phyloP scores from a whole-genome alignment of 2,797 vertebrate species.

The Platyrinchus mystaceus region DNA sequence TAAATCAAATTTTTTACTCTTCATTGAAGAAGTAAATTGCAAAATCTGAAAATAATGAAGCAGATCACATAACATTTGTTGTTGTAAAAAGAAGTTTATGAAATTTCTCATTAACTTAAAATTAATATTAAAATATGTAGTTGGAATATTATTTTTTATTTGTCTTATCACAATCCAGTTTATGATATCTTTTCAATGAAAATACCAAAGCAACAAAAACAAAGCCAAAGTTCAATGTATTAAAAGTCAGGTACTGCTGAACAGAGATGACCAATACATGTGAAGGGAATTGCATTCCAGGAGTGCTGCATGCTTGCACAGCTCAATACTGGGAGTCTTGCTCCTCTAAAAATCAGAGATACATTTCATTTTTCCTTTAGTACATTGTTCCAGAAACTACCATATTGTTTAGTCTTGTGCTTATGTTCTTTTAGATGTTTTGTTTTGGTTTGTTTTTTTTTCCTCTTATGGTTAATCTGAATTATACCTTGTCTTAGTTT shows the following conservation, averaged over 20 bases:
- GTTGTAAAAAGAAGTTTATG: not conserved
- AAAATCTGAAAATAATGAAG: constrained; percentile 9
- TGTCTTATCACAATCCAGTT: not conserved
- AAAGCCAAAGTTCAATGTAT: not conserved
- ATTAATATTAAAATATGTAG: not conserved
- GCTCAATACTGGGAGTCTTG: not conserved
- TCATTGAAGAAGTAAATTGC: constrained; percentile 46
- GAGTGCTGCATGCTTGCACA: not conserved
- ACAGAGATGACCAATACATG: not conserved
- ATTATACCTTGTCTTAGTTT: too few relatives aligned
- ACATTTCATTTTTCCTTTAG: not conserved
- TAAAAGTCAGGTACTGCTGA: not conserved
- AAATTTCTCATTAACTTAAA: not conserved
- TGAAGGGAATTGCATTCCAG: not conserved
- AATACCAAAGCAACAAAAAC: not conserved
- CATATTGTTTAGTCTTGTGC: not conserved
- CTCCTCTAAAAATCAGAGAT: not conserved
- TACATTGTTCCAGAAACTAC: not conserved
- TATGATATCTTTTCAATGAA: not conserved
- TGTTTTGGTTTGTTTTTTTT: not conserved
- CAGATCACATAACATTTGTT: not conserved
- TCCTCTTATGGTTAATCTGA: not conserved
- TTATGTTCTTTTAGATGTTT: not conserved
- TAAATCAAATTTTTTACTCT: constrained; percentile 58
- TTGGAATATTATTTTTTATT: constrained; percentile 12